Evolutionary conservation across 2,888 invertebrate genomes (phyloP).

Genomic region (Blomia tropicalis): DNA sequence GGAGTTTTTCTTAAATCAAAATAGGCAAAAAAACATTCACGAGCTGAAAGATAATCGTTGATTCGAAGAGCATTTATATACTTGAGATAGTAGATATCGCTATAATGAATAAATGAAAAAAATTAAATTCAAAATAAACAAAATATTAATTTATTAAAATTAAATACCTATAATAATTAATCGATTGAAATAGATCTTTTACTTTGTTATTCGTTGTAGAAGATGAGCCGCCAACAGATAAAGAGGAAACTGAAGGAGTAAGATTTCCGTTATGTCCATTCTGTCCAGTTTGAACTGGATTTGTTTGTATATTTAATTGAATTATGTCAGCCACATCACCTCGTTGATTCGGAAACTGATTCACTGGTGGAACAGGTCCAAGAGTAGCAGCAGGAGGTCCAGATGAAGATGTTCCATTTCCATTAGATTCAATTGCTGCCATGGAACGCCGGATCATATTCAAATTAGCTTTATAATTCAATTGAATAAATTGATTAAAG

Average conservation of each 20-base stretch:
- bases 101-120: slow-evolving; percentile 5
- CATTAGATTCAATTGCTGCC: neutral
- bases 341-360: no score
- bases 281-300: no score
- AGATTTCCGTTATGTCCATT: no score
- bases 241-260: no score
- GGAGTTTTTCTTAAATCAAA: slow-evolving; percentile 20
- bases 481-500: neutral
- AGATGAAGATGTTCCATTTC: neutral
- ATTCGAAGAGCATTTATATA: slow-evolving; percentile 25
- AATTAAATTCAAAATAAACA: neutral
- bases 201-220: neutral
- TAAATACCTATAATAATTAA: slow-evolving; percentile 6
- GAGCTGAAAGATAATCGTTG: slow-evolving; percentile 23
- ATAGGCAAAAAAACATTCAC: slow-evolving; percentile 22
- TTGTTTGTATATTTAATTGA: no score
- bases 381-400: neutral
- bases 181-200: neutral
- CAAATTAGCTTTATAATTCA: neutral
- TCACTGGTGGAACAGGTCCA: neutral
- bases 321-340: no score
- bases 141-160: neutral
- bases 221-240: no score
- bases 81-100: slow-evolving; percentile 23
- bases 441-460: neutral